Evolutionary conservation across 2,888 invertebrate genomes (phyloP).

Genomic region (Heliconius ismenius): DNA sequence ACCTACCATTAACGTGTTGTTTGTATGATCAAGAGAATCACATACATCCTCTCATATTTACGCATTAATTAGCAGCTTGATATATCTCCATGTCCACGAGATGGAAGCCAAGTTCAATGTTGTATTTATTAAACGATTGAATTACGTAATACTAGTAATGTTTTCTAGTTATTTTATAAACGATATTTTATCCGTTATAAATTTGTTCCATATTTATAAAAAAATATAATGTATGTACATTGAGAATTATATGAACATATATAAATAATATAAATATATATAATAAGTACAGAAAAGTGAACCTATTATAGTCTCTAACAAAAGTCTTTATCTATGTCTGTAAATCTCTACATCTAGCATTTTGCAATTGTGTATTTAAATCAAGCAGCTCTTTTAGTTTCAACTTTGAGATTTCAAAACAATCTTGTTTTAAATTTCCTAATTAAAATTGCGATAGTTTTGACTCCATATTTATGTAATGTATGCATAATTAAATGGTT

Average conservation of each 20-base stretch:
- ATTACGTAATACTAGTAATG: slow-evolving; percentile 18
- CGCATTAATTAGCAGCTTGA: slow-evolving; percentile 39
- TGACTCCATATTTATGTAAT: slow-evolving; percentile 33
- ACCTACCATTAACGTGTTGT: slow-evolving; percentile 25
- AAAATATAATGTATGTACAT: neutral
- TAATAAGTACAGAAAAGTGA: neutral
- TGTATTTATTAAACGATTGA: slow-evolving; percentile 26
- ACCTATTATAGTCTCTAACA: neutral
- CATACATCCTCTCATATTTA: slow-evolving; percentile 34
- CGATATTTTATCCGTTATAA: neutral
- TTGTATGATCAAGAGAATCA: slow-evolving; percentile 35
- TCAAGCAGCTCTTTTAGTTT: slow-evolving; percentile 27
- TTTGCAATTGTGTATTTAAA: slow-evolving; percentile 33
- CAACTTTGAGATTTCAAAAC: slow-evolving; percentile 30
- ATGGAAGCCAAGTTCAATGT: slow-evolving; percentile 39
- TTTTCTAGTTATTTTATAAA: neutral
- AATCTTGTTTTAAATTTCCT: slow-evolving; percentile 36
- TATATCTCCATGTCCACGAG: slow-evolving; percentile 29
- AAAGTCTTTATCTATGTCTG: slow-evolving; percentile 9
- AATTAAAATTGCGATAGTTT: slow-evolving; percentile 41
- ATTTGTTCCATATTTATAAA: neutral
- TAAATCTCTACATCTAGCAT: slow-evolving; percentile 24
- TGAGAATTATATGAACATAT: neutral
- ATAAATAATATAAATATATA: neutral
- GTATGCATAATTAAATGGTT: slow-evolving; percentile 37